phyloP scores from a whole-genome alignment of 2,888 invertebrate genomes.

The Phaonia tiefii region DNA sequence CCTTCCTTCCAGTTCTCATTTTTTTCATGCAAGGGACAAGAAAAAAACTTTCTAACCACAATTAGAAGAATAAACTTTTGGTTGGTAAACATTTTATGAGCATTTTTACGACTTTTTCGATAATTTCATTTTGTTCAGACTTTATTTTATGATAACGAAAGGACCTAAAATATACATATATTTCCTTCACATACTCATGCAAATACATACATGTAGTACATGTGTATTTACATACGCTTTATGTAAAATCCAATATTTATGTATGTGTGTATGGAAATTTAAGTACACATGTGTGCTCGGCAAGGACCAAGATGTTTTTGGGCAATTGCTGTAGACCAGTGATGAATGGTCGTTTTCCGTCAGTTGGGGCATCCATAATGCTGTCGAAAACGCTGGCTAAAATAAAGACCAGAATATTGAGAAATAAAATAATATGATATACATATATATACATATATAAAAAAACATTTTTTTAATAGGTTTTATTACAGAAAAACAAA shows the following conservation, averaged over 20 bases:
- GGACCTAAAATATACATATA: constrained; percentile 19
- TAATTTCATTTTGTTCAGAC: constrained; percentile 25
- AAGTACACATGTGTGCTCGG: constrained; percentile 8
- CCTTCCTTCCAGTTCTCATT: too few relatives aligned
- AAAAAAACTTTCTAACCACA: not conserved
- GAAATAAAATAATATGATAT: constrained; percentile 45
- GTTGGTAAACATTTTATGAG: constrained; percentile 25
- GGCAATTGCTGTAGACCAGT: constrained; percentile 8
- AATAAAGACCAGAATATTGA: constrained; percentile 37
- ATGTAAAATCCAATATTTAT: constrained; percentile 1
- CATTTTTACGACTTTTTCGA: constrained; percentile 31
- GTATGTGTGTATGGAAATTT: not conserved
- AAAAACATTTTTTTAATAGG: constrained; percentile 41
- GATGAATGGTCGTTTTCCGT: constrained; percentile 37
- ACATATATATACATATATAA: not conserved
- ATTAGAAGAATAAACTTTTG: not conserved
- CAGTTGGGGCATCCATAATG: constrained; percentile 26
- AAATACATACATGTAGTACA: too few relatives aligned
- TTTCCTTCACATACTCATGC: too few relatives aligned
- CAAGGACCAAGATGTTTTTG: not conserved
- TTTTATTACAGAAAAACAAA: constrained; percentile 33
- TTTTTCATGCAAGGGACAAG: too few relatives aligned
- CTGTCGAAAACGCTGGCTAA: constrained; percentile 8
- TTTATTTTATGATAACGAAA: not conserved
- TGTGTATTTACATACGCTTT: not conserved